Percentiles rank a stretch among this genome's conserved stretches.
Evolutionary conservation across 2,797 vertebrate species (phyloP).

Genomic region (Dermochelys coriacea): DNA sequence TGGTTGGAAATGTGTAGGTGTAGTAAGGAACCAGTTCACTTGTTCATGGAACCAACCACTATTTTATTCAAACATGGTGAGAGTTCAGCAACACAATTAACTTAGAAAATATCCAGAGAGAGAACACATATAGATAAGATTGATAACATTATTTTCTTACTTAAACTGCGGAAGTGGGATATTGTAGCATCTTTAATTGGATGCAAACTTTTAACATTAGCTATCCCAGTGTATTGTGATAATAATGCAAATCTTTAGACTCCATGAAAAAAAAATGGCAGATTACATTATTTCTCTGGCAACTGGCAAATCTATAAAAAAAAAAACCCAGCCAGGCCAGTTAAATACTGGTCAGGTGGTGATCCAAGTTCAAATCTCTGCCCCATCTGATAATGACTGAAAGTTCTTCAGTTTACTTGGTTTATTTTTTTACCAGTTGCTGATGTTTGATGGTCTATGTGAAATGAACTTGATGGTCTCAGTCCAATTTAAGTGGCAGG

Average conservation of each 20-base stretch:
- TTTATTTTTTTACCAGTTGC: neutral
- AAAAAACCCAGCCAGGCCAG: too few relatives aligned
- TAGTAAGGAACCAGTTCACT: neutral
- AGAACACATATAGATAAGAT: too few relatives aligned
- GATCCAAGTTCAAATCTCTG: neutral
- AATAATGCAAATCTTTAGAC: too few relatives aligned
- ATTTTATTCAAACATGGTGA: neutral
- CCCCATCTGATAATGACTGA: neutral
- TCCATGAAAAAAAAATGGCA: too few relatives aligned
- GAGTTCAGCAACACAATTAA: neutral
- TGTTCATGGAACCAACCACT: neutral
- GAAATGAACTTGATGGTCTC: neutral
- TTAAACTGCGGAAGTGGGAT: too few relatives aligned
- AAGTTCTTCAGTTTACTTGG: neutral
- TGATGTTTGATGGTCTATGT: fast-evolving
- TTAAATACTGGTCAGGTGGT: too few relatives aligned
- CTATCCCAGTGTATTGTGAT: too few relatives aligned
- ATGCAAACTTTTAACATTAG: too few relatives aligned
- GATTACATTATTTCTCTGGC: too few relatives aligned
- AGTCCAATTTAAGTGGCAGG: neutral
- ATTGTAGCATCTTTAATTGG: too few relatives aligned
- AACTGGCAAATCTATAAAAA: too few relatives aligned
- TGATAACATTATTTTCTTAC: too few relatives aligned
- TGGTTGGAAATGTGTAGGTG: neutral
- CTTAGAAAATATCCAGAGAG: neutral